phyloP scores from a whole-genome alignment of 2,888 invertebrate species.

The Hypomecis punctinalis region DNA sequence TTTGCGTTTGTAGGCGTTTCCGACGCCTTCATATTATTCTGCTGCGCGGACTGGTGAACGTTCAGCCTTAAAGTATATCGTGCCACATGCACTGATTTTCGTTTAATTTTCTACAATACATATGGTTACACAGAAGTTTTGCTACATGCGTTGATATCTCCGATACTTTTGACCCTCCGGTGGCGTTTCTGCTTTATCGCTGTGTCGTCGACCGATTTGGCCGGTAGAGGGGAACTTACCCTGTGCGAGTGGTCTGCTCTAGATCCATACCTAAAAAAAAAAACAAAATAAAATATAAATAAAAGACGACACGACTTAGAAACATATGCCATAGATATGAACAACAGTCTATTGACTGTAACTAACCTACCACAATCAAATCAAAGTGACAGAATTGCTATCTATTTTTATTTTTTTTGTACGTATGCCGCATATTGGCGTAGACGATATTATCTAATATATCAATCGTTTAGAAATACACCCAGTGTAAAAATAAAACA shows the following conservation, averaged over 20 bases:
- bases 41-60: no score
- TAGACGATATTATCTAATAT: no score
- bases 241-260: constrained; percentile 77
- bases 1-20: no score
- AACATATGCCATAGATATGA: no score
- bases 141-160: constrained; percentile 88
- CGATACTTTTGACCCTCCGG: constrained; percentile 89
- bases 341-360: no score
- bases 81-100: constrained; percentile 22
- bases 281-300: not conserved
- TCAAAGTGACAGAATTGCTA: no score
- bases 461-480: no score
- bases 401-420: no score
- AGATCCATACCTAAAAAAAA: constrained; percentile 68
- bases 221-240: constrained; percentile 79
- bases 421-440: no score
- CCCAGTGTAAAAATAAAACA: no score
- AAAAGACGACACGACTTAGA: not conserved
- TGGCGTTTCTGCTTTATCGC: constrained; percentile 83
- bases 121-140: constrained; percentile 70
- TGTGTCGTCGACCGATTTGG: constrained; percentile 76
- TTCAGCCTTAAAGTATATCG: not conserved
- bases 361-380: no score
- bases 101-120: not conserved
- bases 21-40: no score